Percentiles rank a stretch among this genome's conserved stretches.
These are phyloP conservation scores for Fregetta grallaria DNA, from an alignment of 2,113 vertebrate species.

Conservation along the genomic window DNA sequence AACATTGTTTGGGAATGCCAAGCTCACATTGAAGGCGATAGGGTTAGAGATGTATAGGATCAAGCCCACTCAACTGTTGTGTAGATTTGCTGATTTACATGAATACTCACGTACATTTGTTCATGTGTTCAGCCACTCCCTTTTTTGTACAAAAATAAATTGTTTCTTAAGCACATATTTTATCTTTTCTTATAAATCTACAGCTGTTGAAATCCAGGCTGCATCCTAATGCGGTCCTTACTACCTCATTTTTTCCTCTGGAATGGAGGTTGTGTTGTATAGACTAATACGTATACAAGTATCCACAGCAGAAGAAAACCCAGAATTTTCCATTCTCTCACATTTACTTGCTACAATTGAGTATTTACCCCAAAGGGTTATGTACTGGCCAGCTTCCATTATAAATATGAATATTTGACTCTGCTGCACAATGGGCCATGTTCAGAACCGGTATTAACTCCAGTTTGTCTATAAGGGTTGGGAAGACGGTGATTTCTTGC, in stretches of 20 bases:
- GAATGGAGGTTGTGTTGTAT: background rate
- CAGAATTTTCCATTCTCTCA: background rate
- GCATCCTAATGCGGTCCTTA: background rate
- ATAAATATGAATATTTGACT: background rate
- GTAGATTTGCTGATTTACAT: background rate
- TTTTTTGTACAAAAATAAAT: background rate
- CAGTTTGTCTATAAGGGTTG: background rate
- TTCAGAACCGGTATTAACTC: background rate
- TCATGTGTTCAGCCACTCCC: background rate
- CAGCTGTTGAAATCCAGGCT: background rate
- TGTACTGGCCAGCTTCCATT: background rate
- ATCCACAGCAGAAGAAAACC: background rate
- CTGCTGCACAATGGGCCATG: background rate
- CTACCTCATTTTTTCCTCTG: background rate
- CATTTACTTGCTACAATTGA: background rate
- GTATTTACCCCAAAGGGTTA: background rate
- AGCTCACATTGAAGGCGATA: background rate
- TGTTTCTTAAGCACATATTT: background rate
- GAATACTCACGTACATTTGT: background rate
- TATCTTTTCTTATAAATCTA: background rate
- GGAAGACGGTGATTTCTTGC: background rate
- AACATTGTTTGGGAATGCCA: background rate
- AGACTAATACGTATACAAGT: background rate
- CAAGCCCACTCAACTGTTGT: background rate
- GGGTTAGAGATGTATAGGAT: background rate